Conservation (phyloP, 2,888 invertebrate genomes). For the Auanema sp. region DNA sequence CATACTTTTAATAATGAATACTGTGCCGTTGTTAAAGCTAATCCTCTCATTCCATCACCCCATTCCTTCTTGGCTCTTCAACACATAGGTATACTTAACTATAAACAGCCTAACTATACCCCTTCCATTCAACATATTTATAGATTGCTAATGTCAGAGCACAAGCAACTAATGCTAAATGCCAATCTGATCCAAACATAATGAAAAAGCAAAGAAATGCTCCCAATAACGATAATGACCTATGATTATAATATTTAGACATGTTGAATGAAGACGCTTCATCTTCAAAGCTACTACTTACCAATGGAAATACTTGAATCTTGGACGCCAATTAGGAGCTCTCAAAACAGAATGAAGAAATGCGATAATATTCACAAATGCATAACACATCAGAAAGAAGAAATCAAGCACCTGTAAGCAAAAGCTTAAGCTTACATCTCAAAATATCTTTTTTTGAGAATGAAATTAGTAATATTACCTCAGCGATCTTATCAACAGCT, state of each 20-base stretch:
- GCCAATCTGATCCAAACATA: slow-evolving; percentile 98
- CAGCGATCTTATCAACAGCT: slow-evolving; percentile 94
- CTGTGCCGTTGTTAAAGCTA: slow-evolving; percentile 93
- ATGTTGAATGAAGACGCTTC: slow-evolving; percentile 1
- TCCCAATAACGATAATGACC: slow-evolving; percentile 83
- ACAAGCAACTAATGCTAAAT: slow-evolving; percentile 89
- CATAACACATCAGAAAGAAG: slow-evolving; percentile 99
- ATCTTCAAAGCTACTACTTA: slow-evolving; percentile 64
- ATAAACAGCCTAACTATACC: slow-evolving; percentile 70
- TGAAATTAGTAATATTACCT: slow-evolving; percentile 69
- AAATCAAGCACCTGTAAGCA: slow-evolving; percentile 66
- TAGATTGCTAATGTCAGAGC: slow-evolving; percentile 89
- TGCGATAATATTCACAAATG: slow-evolving; percentile 97
- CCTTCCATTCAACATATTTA: slow-evolving; percentile 95
- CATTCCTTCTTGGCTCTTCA: slow-evolving; percentile 92
- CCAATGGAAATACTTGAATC: slow-evolving; percentile 99
- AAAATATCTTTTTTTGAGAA: slow-evolving; percentile 2
- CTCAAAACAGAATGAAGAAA: slow-evolving; percentile 89
- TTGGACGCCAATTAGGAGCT: slow-evolving; percentile 96
- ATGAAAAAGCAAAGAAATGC: slow-evolving; percentile 87
- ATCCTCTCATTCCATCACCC: slow-evolving; percentile 97
- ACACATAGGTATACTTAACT: not conserved
- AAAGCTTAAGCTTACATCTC: not conserved
- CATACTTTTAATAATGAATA: slow-evolving; percentile 81
- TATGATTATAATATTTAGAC: slow-evolving; percentile 55